These are phyloP conservation scores for Perodicticus potto DNA, from an alignment of 2,797 vertebrate species.

Conservation along the genomic window DNA sequence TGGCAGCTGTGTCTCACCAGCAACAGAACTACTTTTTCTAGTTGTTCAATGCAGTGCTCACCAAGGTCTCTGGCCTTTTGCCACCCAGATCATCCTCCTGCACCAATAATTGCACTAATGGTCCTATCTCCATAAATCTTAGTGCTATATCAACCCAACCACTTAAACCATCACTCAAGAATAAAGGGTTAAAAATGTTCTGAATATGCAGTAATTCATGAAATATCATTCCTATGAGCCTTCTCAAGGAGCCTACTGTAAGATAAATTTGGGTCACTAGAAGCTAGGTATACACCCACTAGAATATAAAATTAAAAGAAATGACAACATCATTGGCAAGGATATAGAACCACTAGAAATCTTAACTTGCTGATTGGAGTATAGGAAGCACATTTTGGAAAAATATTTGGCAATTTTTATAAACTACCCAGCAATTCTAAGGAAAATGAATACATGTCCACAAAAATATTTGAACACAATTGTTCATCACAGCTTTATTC, in stretches of 20 bases:
- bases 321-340: not conserved
- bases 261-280: not conserved
- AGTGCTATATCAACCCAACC: not conserved
- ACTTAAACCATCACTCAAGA: not conserved
- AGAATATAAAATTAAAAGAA: not conserved
- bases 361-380: not conserved
- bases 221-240: not conserved
- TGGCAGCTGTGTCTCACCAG: not conserved
- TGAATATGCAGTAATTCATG: not conserved
- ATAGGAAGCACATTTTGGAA: not conserved
- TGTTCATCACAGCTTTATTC: not conserved
- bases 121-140: not conserved
- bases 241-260: not conserved
- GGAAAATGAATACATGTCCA: not conserved
- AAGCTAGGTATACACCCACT: not conserved
- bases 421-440: not conserved
- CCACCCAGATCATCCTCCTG: not conserved
- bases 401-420: not conserved
- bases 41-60: not conserved
- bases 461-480: not conserved
- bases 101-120: not conserved
- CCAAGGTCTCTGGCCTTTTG: not conserved
- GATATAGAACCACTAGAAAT: not conserved
- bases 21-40: not conserved
- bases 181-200: not conserved